phyloP scores from a whole-genome alignment of 2,797 vertebrate genomes.

The Diglossa cyanea region DNA sequence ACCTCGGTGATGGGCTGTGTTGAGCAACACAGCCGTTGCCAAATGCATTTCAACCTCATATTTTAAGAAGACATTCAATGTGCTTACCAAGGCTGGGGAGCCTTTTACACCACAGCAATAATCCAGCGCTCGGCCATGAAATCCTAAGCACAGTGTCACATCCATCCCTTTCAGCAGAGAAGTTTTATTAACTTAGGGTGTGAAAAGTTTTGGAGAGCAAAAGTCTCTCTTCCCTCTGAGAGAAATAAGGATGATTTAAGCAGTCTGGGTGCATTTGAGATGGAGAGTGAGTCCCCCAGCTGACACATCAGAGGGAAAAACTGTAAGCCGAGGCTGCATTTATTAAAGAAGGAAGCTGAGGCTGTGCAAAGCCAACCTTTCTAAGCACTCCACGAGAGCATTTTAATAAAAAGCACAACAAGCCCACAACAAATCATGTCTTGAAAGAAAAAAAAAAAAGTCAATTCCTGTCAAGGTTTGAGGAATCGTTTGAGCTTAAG shows the following conservation, averaged over 20 bases:
- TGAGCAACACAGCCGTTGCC: neutral
- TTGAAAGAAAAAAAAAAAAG: conserved; percentile 64
- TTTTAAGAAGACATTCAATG: conserved; percentile 22
- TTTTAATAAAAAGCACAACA: conserved; percentile 76
- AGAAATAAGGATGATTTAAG: conserved; percentile 75
- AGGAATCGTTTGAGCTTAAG: conserved; percentile 72
- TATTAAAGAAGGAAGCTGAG: conserved; percentile 64
- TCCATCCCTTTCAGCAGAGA: conserved; percentile 46
- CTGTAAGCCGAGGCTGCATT: conserved; percentile 63
- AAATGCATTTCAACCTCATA: conserved; percentile 30
- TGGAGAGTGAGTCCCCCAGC: conserved; percentile 50
- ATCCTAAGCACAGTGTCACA: conserved; percentile 61
- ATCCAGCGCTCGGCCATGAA: conserved; percentile 52
- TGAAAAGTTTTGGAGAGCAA: conserved; percentile 67
- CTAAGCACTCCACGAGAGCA: conserved; percentile 42
- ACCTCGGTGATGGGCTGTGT: neutral
- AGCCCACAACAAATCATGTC: conserved; percentile 72
- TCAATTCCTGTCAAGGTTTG: conserved; percentile 73
- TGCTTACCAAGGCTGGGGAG: conserved; percentile 29
- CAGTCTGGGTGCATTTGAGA: conserved; percentile 56
- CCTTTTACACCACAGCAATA: conserved; percentile 35
- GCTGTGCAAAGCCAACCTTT: conserved; percentile 61
- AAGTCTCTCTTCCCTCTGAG: conserved; percentile 61
- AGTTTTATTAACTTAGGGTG: conserved; percentile 71
- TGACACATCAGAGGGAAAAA: conserved; percentile 67